These are phyloP conservation scores for Psix sp. DNA, from an alignment of 1,140 invertebrate species.

Conservation along the genomic window DNA sequence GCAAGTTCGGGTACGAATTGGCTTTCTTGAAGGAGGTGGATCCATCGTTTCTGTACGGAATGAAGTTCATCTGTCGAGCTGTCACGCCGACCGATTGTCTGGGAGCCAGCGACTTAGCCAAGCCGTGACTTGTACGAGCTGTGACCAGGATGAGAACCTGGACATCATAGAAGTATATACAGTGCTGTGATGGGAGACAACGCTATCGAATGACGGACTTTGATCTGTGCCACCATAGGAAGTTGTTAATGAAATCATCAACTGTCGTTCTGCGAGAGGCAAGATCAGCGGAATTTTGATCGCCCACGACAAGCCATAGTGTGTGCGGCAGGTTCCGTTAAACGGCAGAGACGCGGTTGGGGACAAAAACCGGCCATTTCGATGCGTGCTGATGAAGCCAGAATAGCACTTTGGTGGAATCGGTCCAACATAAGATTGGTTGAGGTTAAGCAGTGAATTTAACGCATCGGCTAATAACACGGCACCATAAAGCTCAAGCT, in stretches of 20 bases:
- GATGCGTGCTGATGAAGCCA: not conserved
- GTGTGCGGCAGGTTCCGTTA: not conserved
- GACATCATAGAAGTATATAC: not conserved
- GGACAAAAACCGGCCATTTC: not conserved
- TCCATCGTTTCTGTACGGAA: too few relatives aligned
- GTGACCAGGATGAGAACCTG: too few relatives aligned
- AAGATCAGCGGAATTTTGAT: constrained; percentile 1
- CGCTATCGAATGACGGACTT: too few relatives aligned
- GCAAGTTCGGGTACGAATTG: too few relatives aligned
- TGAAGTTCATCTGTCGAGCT: too few relatives aligned
- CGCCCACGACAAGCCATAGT: not conserved
- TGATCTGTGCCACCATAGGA: constrained; percentile 3
- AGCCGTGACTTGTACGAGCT: too few relatives aligned
- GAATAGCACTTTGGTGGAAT: not conserved
- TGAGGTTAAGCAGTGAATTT: too few relatives aligned
- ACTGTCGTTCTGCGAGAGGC: not conserved
- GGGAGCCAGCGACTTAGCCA: too few relatives aligned
- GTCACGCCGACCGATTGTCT: too few relatives aligned
- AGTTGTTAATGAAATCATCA: not conserved
- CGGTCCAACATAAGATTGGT: constrained; percentile 2
- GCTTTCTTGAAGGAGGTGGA: too few relatives aligned
- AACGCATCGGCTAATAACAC: too few relatives aligned
- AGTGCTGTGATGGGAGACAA: not conserved
- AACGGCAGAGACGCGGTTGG: not conserved
- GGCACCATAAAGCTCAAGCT: too few relatives aligned